These are phyloP conservation scores for Piprites chloris DNA, from an alignment of 2,113 vertebrate genomes.

Conservation along the genomic window DNA sequence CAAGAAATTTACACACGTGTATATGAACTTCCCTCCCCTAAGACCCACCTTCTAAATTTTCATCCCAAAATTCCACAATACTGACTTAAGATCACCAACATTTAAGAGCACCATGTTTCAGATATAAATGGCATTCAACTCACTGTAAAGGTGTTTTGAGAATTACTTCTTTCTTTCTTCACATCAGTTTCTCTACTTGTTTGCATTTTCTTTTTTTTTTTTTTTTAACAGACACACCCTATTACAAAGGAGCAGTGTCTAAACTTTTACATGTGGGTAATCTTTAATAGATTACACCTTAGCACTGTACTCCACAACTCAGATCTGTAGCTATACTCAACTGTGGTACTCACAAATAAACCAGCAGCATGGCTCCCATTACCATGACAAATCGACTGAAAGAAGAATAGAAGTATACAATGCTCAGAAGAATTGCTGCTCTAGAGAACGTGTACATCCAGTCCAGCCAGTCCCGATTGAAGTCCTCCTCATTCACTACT, in stretches of 20 bases:
- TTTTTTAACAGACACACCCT: not conserved
- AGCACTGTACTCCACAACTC: not conserved
- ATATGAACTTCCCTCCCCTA: not conserved
- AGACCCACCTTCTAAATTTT: not conserved
- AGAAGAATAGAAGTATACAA: conserved; percentile 97
- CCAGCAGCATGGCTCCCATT: conserved; percentile 91
- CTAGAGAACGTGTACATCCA: conserved; percentile 93
- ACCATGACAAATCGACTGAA: conserved; percentile 95
- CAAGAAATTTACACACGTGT: not conserved
- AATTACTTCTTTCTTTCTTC: not conserved
- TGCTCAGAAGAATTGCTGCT: conserved; percentile 90
- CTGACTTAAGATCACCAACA: not conserved
- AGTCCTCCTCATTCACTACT: conserved; percentile 89
- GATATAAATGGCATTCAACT: not conserved
- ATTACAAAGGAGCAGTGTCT: not conserved
- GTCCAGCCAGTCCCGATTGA: conserved; percentile 96
- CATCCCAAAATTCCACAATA: not conserved
- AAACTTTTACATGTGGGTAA: not conserved
- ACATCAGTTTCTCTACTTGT: not conserved
- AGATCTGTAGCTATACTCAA: not conserved
- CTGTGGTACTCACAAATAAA: conserved; percentile 88
- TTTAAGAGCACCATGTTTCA: not conserved
- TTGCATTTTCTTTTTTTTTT: not conserved
- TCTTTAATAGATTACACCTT: not conserved
- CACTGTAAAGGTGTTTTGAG: not conserved